Evolutionary conservation across 2,113 vertebrate species (phyloP), one percentile per base, ranked within the genome.

Genomic region (Panthera tigris): DNA sequence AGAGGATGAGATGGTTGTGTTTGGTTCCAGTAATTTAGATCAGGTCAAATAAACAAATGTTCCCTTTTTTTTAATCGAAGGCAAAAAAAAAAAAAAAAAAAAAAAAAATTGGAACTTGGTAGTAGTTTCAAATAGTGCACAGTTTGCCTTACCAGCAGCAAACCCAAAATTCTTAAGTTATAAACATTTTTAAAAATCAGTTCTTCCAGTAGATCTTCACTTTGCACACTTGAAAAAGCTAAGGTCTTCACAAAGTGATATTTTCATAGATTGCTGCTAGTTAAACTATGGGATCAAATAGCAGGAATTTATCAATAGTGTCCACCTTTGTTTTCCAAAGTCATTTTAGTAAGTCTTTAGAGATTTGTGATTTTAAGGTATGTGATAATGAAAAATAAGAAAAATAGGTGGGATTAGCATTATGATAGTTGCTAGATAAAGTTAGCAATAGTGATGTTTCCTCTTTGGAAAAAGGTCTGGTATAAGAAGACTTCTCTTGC

Each of bases 21-120:
- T 98, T 93, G 92, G 52, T 97, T 97, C 85, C 76, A 91, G 89
- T 52, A 80, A 55, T 88, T 94, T 92, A 87, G 94, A 95, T 87
- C 10, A 61, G 66, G 71, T 45, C 81, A 29, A 87, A 91, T 97
- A 88, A 97, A 89, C 94, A 68, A 87, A 95, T 87, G 88, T 23
- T 74, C 10, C 0, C 4, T 91, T 93, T 98, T 98, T 98, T 95
- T 65, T 76, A 73, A 66, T 94, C 89, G 55, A 66, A 94, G 91
- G 82, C 83, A 88, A 96, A 93, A 87, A 92, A 82, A 87, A 61
- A 87, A 61, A 45, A 87, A 61, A 45, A 45, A 45, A 45, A 45
- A 45, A 45, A 45, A 92, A 1, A 52, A 52, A 48, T 87, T 5
- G 29, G 29, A 87, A 79, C 61, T 94, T 85, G 66, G 3, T 94